phyloP scores from a whole-genome alignment of 2,113 vertebrate genomes.

The Paedocypris sp. region DNA sequence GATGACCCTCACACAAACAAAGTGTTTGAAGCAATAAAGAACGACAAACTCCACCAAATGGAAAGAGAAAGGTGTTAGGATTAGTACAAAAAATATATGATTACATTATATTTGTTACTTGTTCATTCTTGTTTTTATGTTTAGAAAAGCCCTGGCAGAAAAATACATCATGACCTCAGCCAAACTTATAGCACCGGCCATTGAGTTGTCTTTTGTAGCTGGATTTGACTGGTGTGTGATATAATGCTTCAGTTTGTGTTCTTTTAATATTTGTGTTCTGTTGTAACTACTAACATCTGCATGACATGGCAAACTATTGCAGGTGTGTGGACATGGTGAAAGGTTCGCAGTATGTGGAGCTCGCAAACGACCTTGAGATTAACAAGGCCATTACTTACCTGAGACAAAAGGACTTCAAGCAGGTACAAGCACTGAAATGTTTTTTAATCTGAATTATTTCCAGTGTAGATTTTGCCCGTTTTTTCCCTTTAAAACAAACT shows the following conservation, averaged over 20 bases:
- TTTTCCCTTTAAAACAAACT: no score
- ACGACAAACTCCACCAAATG: slow-evolving; percentile 85
- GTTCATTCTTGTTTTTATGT: neutral
- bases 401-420: slow-evolving; percentile 84
- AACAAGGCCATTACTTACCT: slow-evolving; percentile 97
- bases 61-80: slow-evolving; percentile 74
- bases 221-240: slow-evolving; percentile 89
- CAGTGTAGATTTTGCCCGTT: neutral
- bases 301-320: no score
- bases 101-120: neutral
- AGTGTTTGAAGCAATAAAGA: slow-evolving; percentile 90
- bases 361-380: slow-evolving; percentile 94
- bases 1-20: slow-evolving; percentile 78
- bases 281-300: no score
- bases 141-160: slow-evolving; percentile 81
- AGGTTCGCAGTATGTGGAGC: slow-evolving; percentile 82
- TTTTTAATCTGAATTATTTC: neutral
- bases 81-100: neutral
- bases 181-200: slow-evolving; percentile 87
- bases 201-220: slow-evolving; percentile 80
- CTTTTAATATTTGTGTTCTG: no score
- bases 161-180: slow-evolving; percentile 95
- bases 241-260: neutral
- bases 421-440: slow-evolving; percentile 59
- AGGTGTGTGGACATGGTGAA: slow-evolving; percentile 97